Base-by-base conservation (phyloP, 2,888 invertebrate species). In the Amorpha juglandis region DNA sequence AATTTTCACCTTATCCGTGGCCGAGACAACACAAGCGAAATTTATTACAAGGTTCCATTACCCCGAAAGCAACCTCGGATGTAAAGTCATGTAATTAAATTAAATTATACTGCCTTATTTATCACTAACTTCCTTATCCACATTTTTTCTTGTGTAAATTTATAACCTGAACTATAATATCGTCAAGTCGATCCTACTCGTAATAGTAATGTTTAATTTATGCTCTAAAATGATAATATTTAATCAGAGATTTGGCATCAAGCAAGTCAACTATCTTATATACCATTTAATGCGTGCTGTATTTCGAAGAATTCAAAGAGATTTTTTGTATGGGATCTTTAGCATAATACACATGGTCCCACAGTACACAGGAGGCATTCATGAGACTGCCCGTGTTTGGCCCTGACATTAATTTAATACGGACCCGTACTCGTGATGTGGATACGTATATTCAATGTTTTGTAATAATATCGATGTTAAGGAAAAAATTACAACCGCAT, bases 361-460 rank as follows among this genome's bases (percentile, higher is more conserved):
- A 42, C 19, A 58, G 58, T 42, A 58, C 38, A 58, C 58, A 58
- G 58, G 42, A 58, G 58, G 58, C 58, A 42, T 58, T 58, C 42
- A 58, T 58, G 42, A 58, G 58, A 58, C 58, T 19, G 58, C 42
- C 42, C 58, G 58, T 42, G 42, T 58, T 42, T 42, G 38, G 42
- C 58, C 58, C 58, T 58, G 58, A 58, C 58, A 58, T 58, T 58
- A 58, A 58, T 58, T 58, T 58, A 58, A 38, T 42, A 58, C 58
- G 42, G 58, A 42, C 58, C 42, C 38, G 58, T 42, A 58, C 19
- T 58, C 58, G 58, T 58, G 58, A 58, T 42, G 58, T 19, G 58
- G 12, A 58, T 58, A 58, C 55, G 11, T 53, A 19, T 21, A 58
- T 38, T 42, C 38, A 19, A 55, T 55, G 16, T 58, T 19, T 42